Percentiles rank a stretch among this genome's conserved stretches.
phyloP scores from a whole-genome alignment of 2,797 vertebrate species.

The Gorsachius magnificus region DNA sequence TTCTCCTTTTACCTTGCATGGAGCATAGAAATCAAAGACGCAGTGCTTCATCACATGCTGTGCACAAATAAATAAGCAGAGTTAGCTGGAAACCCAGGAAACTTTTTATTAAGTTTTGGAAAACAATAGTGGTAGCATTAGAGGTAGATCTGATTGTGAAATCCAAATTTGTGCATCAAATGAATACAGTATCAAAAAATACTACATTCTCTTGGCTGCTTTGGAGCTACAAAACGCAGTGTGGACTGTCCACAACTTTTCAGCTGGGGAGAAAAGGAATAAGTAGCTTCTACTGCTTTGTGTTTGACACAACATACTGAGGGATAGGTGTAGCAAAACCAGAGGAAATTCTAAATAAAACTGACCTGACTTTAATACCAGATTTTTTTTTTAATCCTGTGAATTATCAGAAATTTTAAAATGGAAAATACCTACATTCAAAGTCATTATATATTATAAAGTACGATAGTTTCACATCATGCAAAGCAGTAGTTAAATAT shows the following conservation, averaged over 20 bases:
- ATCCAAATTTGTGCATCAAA: neutral
- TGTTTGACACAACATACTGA: neutral
- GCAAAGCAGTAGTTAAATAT: neutral
- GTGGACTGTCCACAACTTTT: neutral
- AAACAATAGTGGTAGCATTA: neutral
- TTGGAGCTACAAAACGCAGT: neutral
- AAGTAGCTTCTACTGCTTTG: neutral
- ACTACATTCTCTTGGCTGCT: neutral
- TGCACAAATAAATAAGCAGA: neutral
- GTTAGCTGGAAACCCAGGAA: neutral
- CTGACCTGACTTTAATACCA: neutral
- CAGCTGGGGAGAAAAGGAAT: neutral
- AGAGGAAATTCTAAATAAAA: neutral
- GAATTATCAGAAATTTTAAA: neutral
- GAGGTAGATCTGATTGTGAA: neutral
- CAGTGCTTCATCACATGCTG: neutral
- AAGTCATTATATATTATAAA: neutral
- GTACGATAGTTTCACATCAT: neutral
- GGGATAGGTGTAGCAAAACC: neutral
- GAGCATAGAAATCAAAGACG: neutral
- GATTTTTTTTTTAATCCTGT: neutral
- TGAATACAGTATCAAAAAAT: neutral
- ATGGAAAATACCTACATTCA: neutral
- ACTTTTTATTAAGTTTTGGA: neutral
- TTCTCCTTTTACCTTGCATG: neutral